phyloP scores from a whole-genome alignment of 1,140 invertebrate species.

The Mercenaria mercenaria region DNA sequence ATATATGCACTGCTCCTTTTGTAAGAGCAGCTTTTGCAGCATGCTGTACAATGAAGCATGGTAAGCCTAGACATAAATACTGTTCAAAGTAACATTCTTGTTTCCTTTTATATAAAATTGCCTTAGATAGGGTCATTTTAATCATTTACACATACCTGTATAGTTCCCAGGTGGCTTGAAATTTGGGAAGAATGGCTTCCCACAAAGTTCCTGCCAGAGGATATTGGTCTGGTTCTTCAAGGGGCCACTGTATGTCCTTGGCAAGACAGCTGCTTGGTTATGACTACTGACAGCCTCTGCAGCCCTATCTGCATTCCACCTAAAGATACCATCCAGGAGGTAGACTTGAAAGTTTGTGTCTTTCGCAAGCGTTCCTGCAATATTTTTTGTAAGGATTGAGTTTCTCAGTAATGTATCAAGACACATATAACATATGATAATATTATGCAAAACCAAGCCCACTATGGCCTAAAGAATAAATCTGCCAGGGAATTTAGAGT shows the following conservation, averaged over 20 bases:
- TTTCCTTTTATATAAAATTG: background rate
- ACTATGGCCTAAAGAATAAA: too few relatives aligned
- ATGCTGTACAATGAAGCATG: background rate
- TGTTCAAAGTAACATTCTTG: background rate
- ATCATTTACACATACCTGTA: constrained; percentile 64
- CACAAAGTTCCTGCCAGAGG: constrained; percentile 56
- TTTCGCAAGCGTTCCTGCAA: constrained; percentile 66
- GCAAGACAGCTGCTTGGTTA: background rate
- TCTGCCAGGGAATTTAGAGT: too few relatives aligned
- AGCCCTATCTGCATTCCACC: constrained; percentile 70
- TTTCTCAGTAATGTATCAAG: too few relatives aligned
- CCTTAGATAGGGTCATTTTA: constrained; percentile 33
- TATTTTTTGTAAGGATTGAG: background rate
- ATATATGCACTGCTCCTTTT: background rate
- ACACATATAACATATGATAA: too few relatives aligned
- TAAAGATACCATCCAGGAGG: constrained; percentile 67
- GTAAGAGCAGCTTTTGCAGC: constrained; percentile 17
- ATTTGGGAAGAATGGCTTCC: constrained; percentile 34
- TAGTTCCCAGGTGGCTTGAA: constrained; percentile 60
- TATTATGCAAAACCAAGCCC: too few relatives aligned
- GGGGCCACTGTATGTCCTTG: constrained; percentile 43
- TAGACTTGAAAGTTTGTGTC: constrained; percentile 71
- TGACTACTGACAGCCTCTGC: constrained; percentile 7
- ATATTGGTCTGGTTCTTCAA: constrained; percentile 64
- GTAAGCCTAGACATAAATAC: background rate